Conservation (phyloP, 2,797 vertebrate genomes). For the Sardinella longiceps region DNA sequence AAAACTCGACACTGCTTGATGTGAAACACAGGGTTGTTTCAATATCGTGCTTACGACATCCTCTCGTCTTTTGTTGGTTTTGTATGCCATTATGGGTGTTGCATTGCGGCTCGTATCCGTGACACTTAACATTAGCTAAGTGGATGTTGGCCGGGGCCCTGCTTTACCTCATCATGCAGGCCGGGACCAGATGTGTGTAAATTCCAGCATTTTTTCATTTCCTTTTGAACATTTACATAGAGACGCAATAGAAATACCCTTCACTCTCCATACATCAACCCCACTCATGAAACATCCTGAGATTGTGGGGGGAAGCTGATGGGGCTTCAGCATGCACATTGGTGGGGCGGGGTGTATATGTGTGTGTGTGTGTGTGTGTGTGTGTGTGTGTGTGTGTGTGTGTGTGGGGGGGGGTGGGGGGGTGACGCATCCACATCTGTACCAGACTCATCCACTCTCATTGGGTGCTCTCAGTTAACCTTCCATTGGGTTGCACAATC, state of each 20-base stretch:
- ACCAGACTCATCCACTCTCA: not conserved
- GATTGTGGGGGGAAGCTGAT: not conserved
- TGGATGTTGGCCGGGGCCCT: conserved; percentile 32
- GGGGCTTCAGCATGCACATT: too few species aligned
- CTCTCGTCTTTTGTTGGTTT: conserved; percentile 30
- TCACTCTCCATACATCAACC: conserved; percentile 17
- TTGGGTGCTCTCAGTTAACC: conserved; percentile 6
- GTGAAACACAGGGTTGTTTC: conserved; percentile 34
- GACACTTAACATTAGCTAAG: conserved; percentile 34
- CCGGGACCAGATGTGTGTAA: conserved; percentile 46
- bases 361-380: too few species aligned
- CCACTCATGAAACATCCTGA: not conserved
- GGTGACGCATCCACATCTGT: not conserved
- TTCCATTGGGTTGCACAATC: conserved; percentile 28
- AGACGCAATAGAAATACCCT: conserved; percentile 23
- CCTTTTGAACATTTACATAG: conserved; percentile 34
- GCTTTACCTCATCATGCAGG: conserved; percentile 46
- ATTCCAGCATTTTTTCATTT: conserved; percentile 40
- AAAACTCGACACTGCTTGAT: conserved; percentile 40
- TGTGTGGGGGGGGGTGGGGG: not conserved
- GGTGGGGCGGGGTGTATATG: too few species aligned
- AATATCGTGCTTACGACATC: conserved; percentile 38
- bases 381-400: too few species aligned
- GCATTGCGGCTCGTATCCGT: conserved; percentile 20
- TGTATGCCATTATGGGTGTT: conserved; percentile 36